Evolutionary conservation across 2,113 vertebrate species (phyloP).

Genomic region (Coreoperca whiteheadi): DNA sequence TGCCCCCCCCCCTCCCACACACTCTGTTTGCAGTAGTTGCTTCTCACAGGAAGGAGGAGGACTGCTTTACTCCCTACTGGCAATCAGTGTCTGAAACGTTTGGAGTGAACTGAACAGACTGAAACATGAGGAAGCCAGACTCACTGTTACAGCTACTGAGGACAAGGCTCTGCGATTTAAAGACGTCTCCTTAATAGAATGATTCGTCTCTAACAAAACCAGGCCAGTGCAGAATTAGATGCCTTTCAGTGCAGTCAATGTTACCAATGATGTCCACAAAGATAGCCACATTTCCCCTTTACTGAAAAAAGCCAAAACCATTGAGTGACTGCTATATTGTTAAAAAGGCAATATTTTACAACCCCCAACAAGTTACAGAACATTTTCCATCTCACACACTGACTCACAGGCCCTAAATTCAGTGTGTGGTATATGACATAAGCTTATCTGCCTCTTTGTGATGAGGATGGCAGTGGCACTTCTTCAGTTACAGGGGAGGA

Average conservation of each 20-base stretch:
- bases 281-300: conserved; percentile 7
- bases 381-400: background rate
- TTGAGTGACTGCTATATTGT: conserved; percentile 3
- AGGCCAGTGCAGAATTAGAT: conserved; percentile 23
- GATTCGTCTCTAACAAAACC: conserved; percentile 48
- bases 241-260: conserved; percentile 20
- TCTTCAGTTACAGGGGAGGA: conserved; percentile 17
- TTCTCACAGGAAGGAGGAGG: conserved; percentile 58
- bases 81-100: conserved; percentile 51
- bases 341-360: background rate
- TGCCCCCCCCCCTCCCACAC: conserved; percentile 24
- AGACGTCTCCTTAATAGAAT: conserved; percentile 8
- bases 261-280: conserved; percentile 43
- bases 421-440: conserved; percentile 12
- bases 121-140: conserved; percentile 45
- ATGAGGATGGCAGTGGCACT: conserved; percentile 6
- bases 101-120: conserved; percentile 48
- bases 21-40: conserved; percentile 55
- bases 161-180: conserved; percentile 30
- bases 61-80: conserved; percentile 53
- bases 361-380: background rate
- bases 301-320: background rate
- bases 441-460: conserved; percentile 13
- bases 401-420: background rate
- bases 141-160: conserved; percentile 23